These are phyloP conservation scores for Sarcophilus harrisii DNA, from an alignment of 2,797 vertebrate genomes.

Conservation along the genomic window DNA sequence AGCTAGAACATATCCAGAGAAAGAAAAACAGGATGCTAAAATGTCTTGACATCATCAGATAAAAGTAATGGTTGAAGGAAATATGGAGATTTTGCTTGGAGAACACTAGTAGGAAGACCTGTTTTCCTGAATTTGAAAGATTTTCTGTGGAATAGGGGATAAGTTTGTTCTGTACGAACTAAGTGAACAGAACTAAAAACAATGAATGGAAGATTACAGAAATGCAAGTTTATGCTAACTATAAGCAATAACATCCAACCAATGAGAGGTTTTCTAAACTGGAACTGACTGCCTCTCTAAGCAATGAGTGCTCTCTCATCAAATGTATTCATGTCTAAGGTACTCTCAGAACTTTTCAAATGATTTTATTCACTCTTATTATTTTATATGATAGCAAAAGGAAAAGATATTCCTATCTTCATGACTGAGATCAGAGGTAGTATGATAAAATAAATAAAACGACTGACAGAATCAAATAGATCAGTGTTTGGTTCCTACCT, in stretches of 20 bases:
- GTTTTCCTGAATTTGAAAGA: background rate
- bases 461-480: background rate
- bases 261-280: background rate
- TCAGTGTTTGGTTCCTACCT: background rate
- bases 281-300: background rate
- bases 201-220: background rate
- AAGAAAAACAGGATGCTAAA: background rate
- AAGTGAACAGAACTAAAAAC: background rate
- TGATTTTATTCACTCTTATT: background rate
- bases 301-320: background rate
- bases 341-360: background rate
- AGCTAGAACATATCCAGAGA: background rate
- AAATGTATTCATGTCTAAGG: background rate
- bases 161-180: background rate
- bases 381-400: background rate
- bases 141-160: background rate
- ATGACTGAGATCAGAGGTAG: background rate
- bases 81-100: background rate
- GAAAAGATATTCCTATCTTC: background rate
- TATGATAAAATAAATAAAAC: background rate
- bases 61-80: background rate
- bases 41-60: background rate
- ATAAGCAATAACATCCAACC: background rate
- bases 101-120: background rate
- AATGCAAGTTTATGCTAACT: background rate